Base-by-base conservation (phyloP, 2,797 vertebrate species). In the Mormyrus hasselquistii region DNA sequence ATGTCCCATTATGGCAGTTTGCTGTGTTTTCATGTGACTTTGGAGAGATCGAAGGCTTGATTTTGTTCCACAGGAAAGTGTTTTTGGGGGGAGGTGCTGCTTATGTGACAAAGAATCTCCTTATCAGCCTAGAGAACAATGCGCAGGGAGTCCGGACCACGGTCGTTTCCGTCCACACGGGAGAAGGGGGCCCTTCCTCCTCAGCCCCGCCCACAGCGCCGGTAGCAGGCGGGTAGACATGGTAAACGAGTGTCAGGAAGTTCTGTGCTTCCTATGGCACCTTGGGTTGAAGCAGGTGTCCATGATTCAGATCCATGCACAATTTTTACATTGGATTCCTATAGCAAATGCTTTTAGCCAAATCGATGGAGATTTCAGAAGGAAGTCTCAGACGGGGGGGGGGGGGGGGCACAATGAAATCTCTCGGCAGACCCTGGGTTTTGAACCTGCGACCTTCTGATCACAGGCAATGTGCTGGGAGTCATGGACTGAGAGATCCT, bases 41-140 rank as follows among this genome's bases (percentile, higher is more conserved):
- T 22, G 7, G 10, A 53, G 83, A 29, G 83, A 29, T 86, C n/a
- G 19, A 49, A 49, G 22, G 22, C 83, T 53, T 19, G 83, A 34
- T 53, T 49, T 88, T 29, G 49, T 76, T 38, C 5, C 50, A 25
- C n/a, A 69, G 88, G 3, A 38, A 87, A 85, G 86, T 88, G 55
- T 88, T 88, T 88, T 91, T 62, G 59, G 69, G 91, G 90, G 82
- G 88, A 88, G 82, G 38, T 29, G 69, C 82, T 73, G 89, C 83
- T 86, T 89, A 25, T 65, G 65, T 87, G 57, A 88, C 87, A 87
- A 88, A 90, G 90, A 90, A 91, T 84, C 84, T 90, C 34, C 82
- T 83, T 84, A 69, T 86, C 82, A 14, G 55, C 62, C 12, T 73
- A 25, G 49, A 86, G 88, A 92, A 93, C 92, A 92, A 91, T 91